Percentiles rank a stretch among this genome's conserved stretches.
phyloP scores from a whole-genome alignment of 2,888 invertebrate species.

The Latheticus oryzae region DNA sequence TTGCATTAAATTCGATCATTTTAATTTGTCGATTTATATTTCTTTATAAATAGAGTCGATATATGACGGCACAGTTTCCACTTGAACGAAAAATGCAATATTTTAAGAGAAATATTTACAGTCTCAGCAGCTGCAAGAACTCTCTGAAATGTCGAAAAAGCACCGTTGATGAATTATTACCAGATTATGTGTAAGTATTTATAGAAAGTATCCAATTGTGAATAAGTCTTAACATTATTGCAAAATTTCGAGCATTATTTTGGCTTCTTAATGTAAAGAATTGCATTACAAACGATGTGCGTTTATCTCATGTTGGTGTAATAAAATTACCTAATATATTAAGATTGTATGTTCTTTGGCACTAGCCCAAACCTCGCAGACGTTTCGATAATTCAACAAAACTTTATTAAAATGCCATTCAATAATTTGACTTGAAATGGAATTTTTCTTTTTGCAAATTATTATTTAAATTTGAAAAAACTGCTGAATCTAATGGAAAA shows the following conservation, averaged over 20 bases:
- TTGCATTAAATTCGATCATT: no score
- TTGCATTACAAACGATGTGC: conserved; percentile 9
- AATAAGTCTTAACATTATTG: no score
- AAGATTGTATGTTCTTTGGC: conserved; percentile 33
- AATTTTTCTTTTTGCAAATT: conserved; percentile 23
- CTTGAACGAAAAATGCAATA: background rate
- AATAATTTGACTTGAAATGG: conserved; percentile 3
- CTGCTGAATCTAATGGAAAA: conserved; percentile 46
- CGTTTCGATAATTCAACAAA: conserved; percentile 28
- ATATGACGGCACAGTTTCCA: background rate
- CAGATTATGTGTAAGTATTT: background rate
- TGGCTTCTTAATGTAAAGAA: background rate
- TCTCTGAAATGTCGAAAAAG: conserved; percentile 1
- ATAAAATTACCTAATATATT: conserved; percentile 35
- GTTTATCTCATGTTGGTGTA: conserved; percentile 27
- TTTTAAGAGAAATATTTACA: background rate
- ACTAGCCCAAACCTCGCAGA: conserved; percentile 15
- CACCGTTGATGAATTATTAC: background rate
- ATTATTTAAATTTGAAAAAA: conserved; percentile 38
- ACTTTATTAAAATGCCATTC: conserved; percentile 28
- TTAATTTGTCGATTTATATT: conserved; percentile 4
- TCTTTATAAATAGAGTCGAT: background rate
- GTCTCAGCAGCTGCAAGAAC: conserved; percentile 1
- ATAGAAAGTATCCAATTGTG: background rate
- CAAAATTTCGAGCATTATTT: no score